Percentiles rank a stretch among this genome's conserved stretches.
These are phyloP conservation scores for Damaliscus lunatus DNA, from an alignment of 2,113 vertebrate species.

Conservation along the genomic window DNA sequence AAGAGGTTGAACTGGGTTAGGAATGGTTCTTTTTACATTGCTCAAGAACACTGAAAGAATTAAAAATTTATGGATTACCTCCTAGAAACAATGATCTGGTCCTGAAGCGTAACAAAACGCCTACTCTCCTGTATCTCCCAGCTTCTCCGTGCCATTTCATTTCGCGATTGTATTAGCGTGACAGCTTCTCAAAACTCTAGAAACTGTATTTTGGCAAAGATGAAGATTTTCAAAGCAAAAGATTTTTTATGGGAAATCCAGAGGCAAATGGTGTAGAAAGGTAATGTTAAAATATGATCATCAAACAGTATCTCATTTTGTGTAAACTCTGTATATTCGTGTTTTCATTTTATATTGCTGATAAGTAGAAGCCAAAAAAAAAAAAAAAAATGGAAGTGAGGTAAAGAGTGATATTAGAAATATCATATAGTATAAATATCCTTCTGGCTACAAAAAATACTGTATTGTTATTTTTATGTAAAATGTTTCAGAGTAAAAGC, in stretches of 20 bases:
- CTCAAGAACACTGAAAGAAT: constrained; percentile 86
- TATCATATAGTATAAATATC: neutral
- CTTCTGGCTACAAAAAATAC: constrained; percentile 49
- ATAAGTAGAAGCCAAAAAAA: neutral
- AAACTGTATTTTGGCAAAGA: constrained; percentile 31
- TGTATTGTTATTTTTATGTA: constrained; percentile 31
- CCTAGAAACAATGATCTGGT: constrained; percentile 90
- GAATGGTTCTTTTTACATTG: constrained; percentile 74
- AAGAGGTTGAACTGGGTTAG: constrained; percentile 82
- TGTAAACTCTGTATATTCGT: neutral
- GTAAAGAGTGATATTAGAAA: neutral
- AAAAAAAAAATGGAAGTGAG: neutral
- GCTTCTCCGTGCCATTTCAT: constrained; percentile 72
- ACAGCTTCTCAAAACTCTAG: constrained; percentile 72
- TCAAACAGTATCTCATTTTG: neutral
- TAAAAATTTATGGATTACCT: constrained; percentile 93
- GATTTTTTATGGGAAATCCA: constrained; percentile 37
- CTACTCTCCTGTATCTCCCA: constrained; percentile 81
- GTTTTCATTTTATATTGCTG: constrained; percentile 6
- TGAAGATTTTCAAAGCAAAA: constrained; percentile 34
- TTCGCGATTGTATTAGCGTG: constrained; percentile 70
- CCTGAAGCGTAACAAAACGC: constrained; percentile 92
- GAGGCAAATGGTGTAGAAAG: constrained; percentile 66
- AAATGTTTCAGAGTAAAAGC: neutral
- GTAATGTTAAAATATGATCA: constrained; percentile 57